A percentile compares a stretch with the other conserved stretches of the same genome.
Conservation (phyloP, 2,797 vertebrate species). For the Argyrosomus regius region DNA sequence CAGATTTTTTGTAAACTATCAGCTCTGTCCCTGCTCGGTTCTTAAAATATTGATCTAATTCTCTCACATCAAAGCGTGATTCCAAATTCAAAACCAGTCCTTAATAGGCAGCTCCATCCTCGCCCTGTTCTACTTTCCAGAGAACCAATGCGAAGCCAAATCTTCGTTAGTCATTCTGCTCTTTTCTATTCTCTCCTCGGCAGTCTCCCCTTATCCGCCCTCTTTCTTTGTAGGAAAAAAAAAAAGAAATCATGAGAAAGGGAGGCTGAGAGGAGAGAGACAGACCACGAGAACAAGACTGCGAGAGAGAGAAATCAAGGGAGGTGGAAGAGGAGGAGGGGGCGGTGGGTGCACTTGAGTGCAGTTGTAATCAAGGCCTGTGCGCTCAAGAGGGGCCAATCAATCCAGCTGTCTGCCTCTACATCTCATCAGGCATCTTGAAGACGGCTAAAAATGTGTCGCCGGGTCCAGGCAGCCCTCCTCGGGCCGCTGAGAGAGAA, state of each 20-base stretch:
- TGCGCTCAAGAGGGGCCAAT: conserved; percentile 77
- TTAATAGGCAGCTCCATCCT: conserved; percentile 34
- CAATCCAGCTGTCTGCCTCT: conserved; percentile 73
- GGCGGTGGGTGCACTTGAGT: conserved; percentile 56
- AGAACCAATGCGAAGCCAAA: conserved; percentile 11
- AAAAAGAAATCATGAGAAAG: conserved; percentile 57
- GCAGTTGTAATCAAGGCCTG: conserved; percentile 79
- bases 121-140: conserved; percentile 32
- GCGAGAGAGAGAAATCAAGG: conserved; percentile 38
- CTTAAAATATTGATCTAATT: conserved; percentile 55
- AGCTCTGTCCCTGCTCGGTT: conserved; percentile 29
- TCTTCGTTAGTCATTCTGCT: conserved; percentile 55
- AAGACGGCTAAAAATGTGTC: conserved; percentile 65
- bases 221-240: conserved; percentile 33
- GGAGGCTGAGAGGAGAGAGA: conserved; percentile 39
- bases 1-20: conserved; percentile 30
- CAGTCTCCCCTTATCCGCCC: conserved; percentile 41
- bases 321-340: not conserved
- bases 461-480: conserved; percentile 57
- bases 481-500: conserved; percentile 31
- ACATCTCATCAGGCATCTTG: conserved; percentile 76
- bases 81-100: conserved; percentile 41
- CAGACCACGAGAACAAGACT: conserved; percentile 34
- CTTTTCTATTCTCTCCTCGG: conserved; percentile 38
- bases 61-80: conserved; percentile 38